Evolutionary conservation across 2,888 invertebrate genomes (phyloP).

Genomic region (Orthosia cruda): DNA sequence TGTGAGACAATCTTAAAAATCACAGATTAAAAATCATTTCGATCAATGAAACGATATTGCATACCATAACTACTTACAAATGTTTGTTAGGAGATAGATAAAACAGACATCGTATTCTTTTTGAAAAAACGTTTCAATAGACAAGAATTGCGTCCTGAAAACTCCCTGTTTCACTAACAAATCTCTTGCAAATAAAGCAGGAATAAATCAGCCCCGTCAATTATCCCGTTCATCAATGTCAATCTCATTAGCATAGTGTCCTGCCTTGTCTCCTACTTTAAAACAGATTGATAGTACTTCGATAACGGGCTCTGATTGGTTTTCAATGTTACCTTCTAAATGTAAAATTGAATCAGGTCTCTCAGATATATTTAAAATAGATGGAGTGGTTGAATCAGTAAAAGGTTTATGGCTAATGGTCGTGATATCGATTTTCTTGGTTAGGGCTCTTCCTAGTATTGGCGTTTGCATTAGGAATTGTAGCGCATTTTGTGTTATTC

Average conservation of each 20-base stretch:
- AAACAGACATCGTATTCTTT: not conserved
- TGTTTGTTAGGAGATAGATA: not conserved
- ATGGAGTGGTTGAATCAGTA: constrained; percentile 39
- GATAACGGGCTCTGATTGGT: constrained; percentile 53
- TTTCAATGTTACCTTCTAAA: constrained; percentile 35
- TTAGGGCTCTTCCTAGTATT: constrained; percentile 9
- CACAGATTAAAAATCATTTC: no score
- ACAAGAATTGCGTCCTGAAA: not conserved
- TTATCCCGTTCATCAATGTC: constrained; percentile 49
- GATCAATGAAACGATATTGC: no score
- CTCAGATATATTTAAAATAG: constrained; percentile 40
- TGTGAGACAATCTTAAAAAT: no score
- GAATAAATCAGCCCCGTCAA: constrained; percentile 42
- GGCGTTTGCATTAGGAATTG: not conserved
- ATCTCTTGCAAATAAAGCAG: constrained; percentile 8
- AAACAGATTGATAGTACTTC: constrained; percentile 58
- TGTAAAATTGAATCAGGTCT: constrained; percentile 46
- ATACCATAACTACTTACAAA: no score
- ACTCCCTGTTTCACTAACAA: not conserved
- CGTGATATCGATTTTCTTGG: constrained; percentile 46
- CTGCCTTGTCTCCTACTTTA: constrained; percentile 48
- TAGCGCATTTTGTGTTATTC: not conserved
- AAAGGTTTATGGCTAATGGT: constrained; percentile 29
- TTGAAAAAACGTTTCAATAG: not conserved
- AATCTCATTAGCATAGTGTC: constrained; percentile 57